Conservation (phyloP, 2,797 vertebrate genomes). For the Melanotaenia boesemani region DNA sequence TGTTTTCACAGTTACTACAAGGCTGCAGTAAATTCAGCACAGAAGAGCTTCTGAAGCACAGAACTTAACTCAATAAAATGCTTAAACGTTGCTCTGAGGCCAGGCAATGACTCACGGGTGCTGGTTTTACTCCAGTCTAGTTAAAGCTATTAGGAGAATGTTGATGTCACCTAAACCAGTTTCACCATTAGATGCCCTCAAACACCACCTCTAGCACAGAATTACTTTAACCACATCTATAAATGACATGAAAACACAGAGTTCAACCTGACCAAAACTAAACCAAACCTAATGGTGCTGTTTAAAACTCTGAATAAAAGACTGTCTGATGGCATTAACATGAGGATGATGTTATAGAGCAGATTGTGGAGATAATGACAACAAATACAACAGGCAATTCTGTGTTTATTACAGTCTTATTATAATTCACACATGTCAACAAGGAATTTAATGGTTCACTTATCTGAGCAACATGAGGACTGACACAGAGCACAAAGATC, state of each 20-base stretch:
- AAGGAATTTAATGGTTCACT: neutral
- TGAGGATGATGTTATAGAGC: constrained; percentile 35
- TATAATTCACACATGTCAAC: constrained; percentile 16
- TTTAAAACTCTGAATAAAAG: neutral
- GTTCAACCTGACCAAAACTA: neutral
- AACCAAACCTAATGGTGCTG: neutral
- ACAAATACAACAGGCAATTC: constrained; percentile 25
- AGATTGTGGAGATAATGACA: constrained; percentile 36
- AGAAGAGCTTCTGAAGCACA: neutral
- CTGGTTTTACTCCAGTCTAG: neutral
- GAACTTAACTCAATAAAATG: constrained; percentile 2
- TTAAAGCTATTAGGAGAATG: neutral
- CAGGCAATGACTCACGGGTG: neutral
- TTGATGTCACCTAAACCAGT: neutral
- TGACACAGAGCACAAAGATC: neutral
- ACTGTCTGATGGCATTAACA: constrained; percentile 17
- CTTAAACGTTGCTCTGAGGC: constrained; percentile 2
- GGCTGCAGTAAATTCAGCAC: too few relatives aligned
- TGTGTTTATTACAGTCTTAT: constrained; percentile 27
- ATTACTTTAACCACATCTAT: neutral
- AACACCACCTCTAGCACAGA: neutral
- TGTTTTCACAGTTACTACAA: too few relatives aligned
- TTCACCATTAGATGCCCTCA: neutral
- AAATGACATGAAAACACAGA: neutral
- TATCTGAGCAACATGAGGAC: neutral